Conservation (phyloP, 2,797 vertebrate species). For the Fistularia commersonii region DNA sequence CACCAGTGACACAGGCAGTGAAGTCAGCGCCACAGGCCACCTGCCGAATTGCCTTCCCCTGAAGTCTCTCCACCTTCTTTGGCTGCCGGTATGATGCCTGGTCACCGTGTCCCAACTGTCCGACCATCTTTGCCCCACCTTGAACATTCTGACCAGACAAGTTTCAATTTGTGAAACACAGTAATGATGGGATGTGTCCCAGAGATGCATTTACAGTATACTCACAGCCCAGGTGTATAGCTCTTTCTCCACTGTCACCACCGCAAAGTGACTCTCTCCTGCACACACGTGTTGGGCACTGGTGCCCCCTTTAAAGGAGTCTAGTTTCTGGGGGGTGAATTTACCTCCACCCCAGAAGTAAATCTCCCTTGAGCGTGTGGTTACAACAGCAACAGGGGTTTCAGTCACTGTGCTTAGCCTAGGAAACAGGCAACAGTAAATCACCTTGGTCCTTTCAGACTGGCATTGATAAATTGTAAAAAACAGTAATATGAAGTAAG, state of each 20-base stretch:
- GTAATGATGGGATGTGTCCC: neutral
- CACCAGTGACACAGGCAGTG: constrained; percentile 93
- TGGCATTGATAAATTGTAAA: too few species aligned
- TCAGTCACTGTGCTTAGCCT: constrained; percentile 89
- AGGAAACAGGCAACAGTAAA: neutral
- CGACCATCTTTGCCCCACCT: constrained; percentile 92
- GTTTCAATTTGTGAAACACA: neutral
- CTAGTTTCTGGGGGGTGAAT: constrained; percentile 95
- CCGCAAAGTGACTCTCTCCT: constrained; percentile 97
- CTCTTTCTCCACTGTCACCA: constrained; percentile 98
- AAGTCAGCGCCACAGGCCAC: constrained; percentile 96
- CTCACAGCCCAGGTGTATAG: constrained; percentile 99
- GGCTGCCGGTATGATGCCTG: constrained; percentile 95
- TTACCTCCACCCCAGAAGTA: constrained; percentile 99
- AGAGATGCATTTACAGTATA: constrained; percentile 24
- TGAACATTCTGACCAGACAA: constrained; percentile 85
- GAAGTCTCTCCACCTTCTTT: constrained; percentile 90
- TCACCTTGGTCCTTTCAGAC: neutral
- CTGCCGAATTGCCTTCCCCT: constrained; percentile 91
- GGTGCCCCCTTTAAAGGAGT: constrained; percentile 95
- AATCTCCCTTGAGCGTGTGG: constrained; percentile 92
- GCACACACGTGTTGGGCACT: constrained; percentile 95
- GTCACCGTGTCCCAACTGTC: constrained; percentile 95
- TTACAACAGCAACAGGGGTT: constrained; percentile 92
- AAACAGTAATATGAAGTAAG: too few species aligned